Evolutionary conservation across 1,140 invertebrate species (phyloP).

Genomic region (Drosophila trapezifrons): DNA sequence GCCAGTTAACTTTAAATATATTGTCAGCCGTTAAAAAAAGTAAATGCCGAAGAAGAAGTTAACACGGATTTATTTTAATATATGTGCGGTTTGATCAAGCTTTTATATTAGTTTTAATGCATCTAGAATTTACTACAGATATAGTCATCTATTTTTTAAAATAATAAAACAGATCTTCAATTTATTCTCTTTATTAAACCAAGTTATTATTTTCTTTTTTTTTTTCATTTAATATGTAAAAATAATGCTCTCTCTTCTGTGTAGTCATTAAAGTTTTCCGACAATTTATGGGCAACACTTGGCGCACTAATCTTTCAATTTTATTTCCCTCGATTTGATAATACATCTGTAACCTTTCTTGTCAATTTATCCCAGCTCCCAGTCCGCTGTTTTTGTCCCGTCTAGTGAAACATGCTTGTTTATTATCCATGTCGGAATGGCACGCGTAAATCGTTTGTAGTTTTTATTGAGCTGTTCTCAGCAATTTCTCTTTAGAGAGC

Average conservation of each 20-base stretch:
- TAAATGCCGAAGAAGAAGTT: too few species aligned
- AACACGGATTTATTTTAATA: too few species aligned
- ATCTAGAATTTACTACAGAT: too few species aligned
- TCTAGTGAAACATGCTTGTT: constrained; percentile 29
- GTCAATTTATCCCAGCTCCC: constrained; percentile 1
- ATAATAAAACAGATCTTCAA: too few species aligned
- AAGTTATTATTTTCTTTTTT: too few species aligned
- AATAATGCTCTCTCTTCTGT: not conserved
- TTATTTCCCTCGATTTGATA: not conserved
- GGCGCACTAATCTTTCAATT: constrained; percentile 3
- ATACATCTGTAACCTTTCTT: constrained; percentile 11
- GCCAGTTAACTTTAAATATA: too few species aligned
- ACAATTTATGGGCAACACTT: not conserved
- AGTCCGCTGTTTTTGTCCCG: constrained; percentile 17
- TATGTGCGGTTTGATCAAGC: too few species aligned
- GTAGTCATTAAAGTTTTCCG: not conserved
- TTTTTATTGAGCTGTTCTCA: constrained; percentile 60
- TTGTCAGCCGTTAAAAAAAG: too few species aligned
- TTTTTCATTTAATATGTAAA: too few species aligned
- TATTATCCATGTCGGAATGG: constrained; percentile 57
- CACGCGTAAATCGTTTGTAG: constrained; percentile 63
- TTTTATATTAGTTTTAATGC: too few species aligned
- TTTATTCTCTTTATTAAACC: too few species aligned
- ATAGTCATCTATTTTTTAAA: too few species aligned
- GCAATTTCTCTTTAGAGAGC: constrained; percentile 40